These are phyloP conservation scores for Galerucella nymphaeae DNA, from an alignment of 2,888 invertebrate species.

Conservation along the genomic window DNA sequence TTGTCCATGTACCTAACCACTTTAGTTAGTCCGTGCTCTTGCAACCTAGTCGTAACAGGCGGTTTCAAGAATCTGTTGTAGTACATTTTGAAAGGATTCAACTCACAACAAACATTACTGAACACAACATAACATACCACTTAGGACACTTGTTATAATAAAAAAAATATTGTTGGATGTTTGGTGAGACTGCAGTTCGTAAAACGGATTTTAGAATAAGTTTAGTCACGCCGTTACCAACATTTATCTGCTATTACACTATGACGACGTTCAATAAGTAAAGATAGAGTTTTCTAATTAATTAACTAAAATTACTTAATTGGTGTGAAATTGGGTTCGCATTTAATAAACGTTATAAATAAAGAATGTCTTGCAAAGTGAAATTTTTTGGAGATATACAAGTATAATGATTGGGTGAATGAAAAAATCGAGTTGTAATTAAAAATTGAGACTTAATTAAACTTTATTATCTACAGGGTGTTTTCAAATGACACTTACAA, in stretches of 20 bases:
- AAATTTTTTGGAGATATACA: not conserved
- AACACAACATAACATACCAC: slow-evolving; percentile 13
- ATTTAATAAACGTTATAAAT: not conserved
- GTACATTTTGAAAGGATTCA: slow-evolving; percentile 55
- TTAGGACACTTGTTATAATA: not conserved
- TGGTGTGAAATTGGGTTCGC: slow-evolving; percentile 20
- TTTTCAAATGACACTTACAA: too few relatives aligned
- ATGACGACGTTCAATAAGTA: slow-evolving; percentile 24
- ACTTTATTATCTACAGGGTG: too few relatives aligned
- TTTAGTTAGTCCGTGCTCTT: slow-evolving; percentile 58
- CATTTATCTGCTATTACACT: slow-evolving; percentile 1
- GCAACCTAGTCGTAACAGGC: slow-evolving; percentile 57
- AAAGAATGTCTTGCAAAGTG: not conserved
- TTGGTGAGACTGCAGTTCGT: not conserved
- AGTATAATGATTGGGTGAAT: not conserved
- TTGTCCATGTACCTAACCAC: slow-evolving; percentile 60
- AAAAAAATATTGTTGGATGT: slow-evolving; percentile 10
- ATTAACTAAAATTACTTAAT: slow-evolving; percentile 25
- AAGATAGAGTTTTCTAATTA: slow-evolving; percentile 23
- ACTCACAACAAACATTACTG: slow-evolving; percentile 2
- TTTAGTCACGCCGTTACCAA: slow-evolving; percentile 15
- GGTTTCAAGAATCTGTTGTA: slow-evolving; percentile 63
- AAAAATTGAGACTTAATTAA: not conserved
- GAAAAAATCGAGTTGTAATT: not conserved
- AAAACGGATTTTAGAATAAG: not conserved